Base-by-base conservation (phyloP, 2,797 vertebrate genomes). In the Tiaroga cobitis region DNA sequence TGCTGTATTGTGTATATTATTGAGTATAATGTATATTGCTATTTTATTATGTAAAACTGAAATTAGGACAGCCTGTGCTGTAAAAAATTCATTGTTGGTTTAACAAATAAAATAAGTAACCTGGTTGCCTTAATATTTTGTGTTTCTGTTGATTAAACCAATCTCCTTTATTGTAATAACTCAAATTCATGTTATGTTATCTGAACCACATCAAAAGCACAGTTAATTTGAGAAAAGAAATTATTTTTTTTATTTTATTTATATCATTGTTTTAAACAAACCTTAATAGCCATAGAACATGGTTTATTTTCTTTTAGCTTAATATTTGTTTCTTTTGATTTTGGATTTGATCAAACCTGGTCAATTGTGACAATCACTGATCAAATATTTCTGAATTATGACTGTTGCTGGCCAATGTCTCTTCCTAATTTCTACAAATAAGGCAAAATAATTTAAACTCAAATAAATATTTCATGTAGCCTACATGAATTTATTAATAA, bases 391-490 rank as follows among this genome's bases (percentile, higher is more conserved):
- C 32, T 24, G 6, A 56, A 56, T 21, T 21, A 76, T 76, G 32
- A 32, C 63, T 18, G 15, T 37, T 21, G 65, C 67, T 68, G 34
- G 19, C 8, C 34, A 69, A 24, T 3, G 3, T 68, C 34, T 68
- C 29, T n/a, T 13, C 69, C 69, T 24, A 21, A 8, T 72, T 72
- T 43, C 21, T 46, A n/a, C 21, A 76, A 39, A 8, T 37, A 56
- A n/a, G 49, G 49, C 63, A 18, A 76, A 56, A 37, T 37, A 37
- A 69, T 39, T 69, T 41, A 39, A 39, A 41, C 21, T 69, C 37
- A 69, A 24, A n/a, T 76, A 76, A n/a, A 76, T 76, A 56, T 56
- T 76, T 76, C 1, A 65, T 65, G 63, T 65, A 56, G 8, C 34
- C 24, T 0, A 16, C 32, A 76, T 76, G 1, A 37, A 56, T 76